phyloP scores from a whole-genome alignment of 2,797 vertebrate genomes.

The Selene dorsalis region DNA sequence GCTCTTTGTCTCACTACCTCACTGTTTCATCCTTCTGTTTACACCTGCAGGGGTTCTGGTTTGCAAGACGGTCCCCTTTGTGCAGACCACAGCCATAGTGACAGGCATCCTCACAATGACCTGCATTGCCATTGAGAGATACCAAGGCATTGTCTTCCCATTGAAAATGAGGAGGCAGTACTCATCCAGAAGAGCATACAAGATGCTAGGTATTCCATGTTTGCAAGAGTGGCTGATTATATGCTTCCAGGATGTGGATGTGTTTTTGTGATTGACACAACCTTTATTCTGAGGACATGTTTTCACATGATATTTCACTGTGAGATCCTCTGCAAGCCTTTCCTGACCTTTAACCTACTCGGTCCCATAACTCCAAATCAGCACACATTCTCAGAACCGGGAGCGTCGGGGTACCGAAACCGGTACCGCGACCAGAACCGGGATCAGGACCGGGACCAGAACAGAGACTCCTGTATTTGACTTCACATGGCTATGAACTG shows the following conservation, averaged over 20 bases:
- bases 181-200: conserved; percentile 85
- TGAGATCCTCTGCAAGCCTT: not conserved
- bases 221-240: not conserved
- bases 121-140: conserved; percentile 88
- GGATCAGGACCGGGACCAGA: too few relatives aligned
- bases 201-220: conserved; percentile 82
- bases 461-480: too few relatives aligned
- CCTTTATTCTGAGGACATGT: not conserved
- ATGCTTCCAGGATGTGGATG: not conserved
- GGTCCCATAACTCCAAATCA: not conserved
- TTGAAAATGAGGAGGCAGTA: conserved; percentile 88
- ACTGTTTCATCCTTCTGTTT: conserved; percentile 6
- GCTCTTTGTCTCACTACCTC: not conserved
- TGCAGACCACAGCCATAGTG: conserved; percentile 88
- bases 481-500: too few relatives aligned
- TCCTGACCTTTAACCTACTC: not conserved
- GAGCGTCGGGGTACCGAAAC: too few relatives aligned
- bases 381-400: too few relatives aligned
- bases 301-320: not conserved
- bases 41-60: conserved; percentile 82
- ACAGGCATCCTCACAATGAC: conserved; percentile 90
- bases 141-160: conserved; percentile 88
- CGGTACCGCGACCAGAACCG: too few relatives aligned
- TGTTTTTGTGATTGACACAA: not conserved
- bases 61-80: conserved; percentile 89